Conservation (phyloP, 2,888 invertebrate species). For the Pterostichus niger region DNA sequence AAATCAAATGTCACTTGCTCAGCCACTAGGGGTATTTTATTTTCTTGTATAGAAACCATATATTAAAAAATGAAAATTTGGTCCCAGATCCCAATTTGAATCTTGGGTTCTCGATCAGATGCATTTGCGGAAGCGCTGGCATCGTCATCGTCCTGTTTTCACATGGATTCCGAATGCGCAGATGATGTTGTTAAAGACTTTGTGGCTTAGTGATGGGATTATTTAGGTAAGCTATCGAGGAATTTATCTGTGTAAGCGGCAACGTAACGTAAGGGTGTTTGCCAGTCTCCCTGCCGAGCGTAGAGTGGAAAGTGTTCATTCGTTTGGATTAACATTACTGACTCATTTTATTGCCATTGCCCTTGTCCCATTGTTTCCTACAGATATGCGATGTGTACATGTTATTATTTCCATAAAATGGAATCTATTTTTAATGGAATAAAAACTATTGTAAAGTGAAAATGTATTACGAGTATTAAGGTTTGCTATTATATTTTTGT, state of each 20-base stretch:
- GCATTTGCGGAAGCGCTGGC: background rate
- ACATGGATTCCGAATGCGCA: slow-evolving; percentile 41
- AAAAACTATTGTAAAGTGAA: too few species aligned
- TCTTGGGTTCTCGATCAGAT: too few species aligned
- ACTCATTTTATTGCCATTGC: slow-evolving; percentile 38
- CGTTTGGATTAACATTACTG: slow-evolving; percentile 46
- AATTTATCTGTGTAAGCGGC: slow-evolving; percentile 42
- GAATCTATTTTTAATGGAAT: too few species aligned
- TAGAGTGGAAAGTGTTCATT: slow-evolving; percentile 21
- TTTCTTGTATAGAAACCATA: too few species aligned
- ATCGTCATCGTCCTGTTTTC: slow-evolving; percentile 35
- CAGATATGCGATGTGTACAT: background rate
- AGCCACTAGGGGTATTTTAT: too few species aligned
- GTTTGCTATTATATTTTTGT: too few species aligned
- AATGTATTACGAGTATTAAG: too few species aligned
- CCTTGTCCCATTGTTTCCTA: background rate
- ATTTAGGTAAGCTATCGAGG: slow-evolving; percentile 52
- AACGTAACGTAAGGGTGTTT: background rate
- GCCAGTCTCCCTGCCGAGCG: background rate
- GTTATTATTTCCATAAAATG: too few species aligned
- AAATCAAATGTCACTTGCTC: too few species aligned
- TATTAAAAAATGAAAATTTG: too few species aligned
- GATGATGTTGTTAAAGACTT: slow-evolving; percentile 56
- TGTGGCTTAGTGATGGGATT: slow-evolving; percentile 53
- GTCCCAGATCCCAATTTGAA: too few species aligned